A percentile compares a stretch with the other conserved stretches of the same genome.
phyloP scores from a whole-genome alignment of 2,797 vertebrate species.

The Periophthalmus magnuspinnatus region DNA sequence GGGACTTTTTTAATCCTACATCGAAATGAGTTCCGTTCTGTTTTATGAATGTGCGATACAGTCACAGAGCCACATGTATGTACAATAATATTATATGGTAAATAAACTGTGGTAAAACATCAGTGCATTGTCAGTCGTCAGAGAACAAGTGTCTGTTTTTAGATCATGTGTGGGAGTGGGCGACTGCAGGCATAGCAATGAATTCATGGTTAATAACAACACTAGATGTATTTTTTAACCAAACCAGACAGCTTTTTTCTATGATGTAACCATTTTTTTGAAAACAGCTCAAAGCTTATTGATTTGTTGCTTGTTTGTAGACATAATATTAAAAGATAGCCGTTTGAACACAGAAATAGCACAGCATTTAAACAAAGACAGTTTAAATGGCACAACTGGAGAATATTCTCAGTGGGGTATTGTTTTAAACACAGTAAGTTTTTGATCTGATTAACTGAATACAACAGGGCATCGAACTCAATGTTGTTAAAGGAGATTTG shows the following conservation, averaged over 20 bases:
- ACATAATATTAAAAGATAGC: conserved; percentile 29
- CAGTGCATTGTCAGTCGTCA: conserved; percentile 45
- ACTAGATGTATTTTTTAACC: conserved; percentile 29
- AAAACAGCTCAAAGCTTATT: conserved; percentile 17
- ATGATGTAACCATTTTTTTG: conserved; percentile 35
- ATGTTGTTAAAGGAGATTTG: background rate
- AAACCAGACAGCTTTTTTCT: conserved; percentile 31
- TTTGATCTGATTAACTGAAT: background rate
- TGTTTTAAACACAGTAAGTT: conserved; percentile 11
- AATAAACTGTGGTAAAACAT: conserved; percentile 70
- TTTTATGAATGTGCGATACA: conserved; percentile 53
- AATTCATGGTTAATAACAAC: conserved; percentile 41
- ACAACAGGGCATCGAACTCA: background rate
- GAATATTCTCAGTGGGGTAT: conserved; percentile 25
- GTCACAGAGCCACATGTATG: conserved; percentile 56
- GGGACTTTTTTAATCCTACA: conserved; percentile 49
- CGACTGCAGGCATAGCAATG: conserved; percentile 33
- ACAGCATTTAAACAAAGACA: conserved; percentile 37
- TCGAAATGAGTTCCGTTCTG: conserved; percentile 39
- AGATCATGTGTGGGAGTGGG: conserved; percentile 38
- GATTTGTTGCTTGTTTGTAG: conserved; percentile 33
- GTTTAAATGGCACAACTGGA: conserved; percentile 34
- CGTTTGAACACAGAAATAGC: conserved; percentile 36
- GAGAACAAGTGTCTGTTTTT: conserved; percentile 36
- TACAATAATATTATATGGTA: conserved; percentile 56